Conservation (phyloP, 37 sponge, comb jelly and placozoan species). For the Beroe ovata region DNA sequence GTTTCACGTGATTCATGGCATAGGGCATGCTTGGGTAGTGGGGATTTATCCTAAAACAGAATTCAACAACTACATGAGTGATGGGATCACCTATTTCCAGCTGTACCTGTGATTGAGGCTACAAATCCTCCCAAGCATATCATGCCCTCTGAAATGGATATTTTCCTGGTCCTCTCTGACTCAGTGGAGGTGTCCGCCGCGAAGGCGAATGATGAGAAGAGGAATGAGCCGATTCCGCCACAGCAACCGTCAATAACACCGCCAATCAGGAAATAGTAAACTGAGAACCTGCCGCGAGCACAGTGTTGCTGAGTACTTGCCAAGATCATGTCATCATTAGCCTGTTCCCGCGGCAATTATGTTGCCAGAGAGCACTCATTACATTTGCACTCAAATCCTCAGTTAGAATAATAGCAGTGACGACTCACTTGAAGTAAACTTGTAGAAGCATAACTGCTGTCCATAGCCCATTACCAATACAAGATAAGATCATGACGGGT, state of each 20-base stretch:
- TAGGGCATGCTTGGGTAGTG: too few relatives aligned
- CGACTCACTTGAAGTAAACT: slow-evolving; percentile 34
- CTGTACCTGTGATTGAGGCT: slow-evolving; percentile 33
- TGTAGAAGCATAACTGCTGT: slow-evolving; percentile 30
- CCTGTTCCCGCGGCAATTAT: too few relatives aligned
- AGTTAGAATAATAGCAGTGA: too few relatives aligned
- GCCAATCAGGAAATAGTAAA: slow-evolving; percentile 34
- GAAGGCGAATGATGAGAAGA: slow-evolving; percentile 60
- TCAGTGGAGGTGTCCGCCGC: slow-evolving; percentile 37
- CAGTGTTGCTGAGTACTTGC: too few relatives aligned
- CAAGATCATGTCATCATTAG: too few relatives aligned
- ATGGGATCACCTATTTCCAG: too few relatives aligned
- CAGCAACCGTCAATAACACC: slow-evolving; percentile 28
- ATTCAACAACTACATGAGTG: too few relatives aligned
- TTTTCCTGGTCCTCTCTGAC: slow-evolving; percentile 32
- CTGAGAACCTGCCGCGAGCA: slow-evolving; percentile 59
- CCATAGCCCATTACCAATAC: slow-evolving; percentile 38
- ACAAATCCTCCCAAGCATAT: slow-evolving; percentile 37
- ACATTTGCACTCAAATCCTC: too few relatives aligned
- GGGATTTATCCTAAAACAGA: too few relatives aligned
- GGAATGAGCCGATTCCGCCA: slow-evolving; percentile 37
- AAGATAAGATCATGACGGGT: slow-evolving; percentile 42
- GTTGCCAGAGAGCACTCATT: too few relatives aligned
- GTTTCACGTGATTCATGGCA: too few relatives aligned
- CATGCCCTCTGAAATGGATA: slow-evolving; percentile 48